Conservation (phyloP, 2,797 vertebrate species). For the Streptopelia turtur region DNA sequence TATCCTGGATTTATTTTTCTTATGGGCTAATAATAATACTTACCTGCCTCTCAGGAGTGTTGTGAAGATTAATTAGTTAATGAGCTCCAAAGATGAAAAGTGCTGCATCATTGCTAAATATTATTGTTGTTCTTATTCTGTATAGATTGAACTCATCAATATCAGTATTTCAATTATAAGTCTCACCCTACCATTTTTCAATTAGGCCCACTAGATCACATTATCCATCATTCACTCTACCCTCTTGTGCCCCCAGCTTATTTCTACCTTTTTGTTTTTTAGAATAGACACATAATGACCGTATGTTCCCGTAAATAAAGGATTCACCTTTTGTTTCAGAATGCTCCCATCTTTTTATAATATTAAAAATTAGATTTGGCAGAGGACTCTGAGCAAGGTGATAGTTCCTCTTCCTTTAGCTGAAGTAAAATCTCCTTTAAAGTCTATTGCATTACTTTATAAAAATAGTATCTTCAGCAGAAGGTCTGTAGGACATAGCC, state of each 20-base stretch:
- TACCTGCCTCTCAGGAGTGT: constrained; percentile 64
- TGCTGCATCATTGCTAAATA: constrained; percentile 73
- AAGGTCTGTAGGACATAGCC: not conserved
- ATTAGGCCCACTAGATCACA: constrained; percentile 72
- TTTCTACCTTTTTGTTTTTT: constrained; percentile 9
- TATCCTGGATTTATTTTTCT: constrained; percentile 55
- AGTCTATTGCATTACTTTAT: not conserved
- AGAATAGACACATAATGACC: not conserved
- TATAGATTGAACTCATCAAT: constrained; percentile 80
- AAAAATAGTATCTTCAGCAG: not conserved
- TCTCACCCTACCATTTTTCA: constrained; percentile 75
- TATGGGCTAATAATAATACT: constrained; percentile 64
- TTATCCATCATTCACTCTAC: constrained; percentile 67
- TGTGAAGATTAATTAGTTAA: constrained; percentile 73
- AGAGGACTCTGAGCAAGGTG: not conserved
- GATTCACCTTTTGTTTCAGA: constrained; percentile 7
- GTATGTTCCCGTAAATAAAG: not conserved
- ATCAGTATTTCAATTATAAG: constrained; percentile 80
- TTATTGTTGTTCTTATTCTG: constrained; percentile 77
- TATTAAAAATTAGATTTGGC: not conserved
- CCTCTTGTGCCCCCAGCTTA: not conserved
- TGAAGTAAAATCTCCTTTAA: not conserved
- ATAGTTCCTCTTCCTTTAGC: not conserved
- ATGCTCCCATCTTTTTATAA: not conserved
- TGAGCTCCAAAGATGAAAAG: constrained; percentile 64